Evolutionary conservation across 1,140 invertebrate species (phyloP), one percentile per base, ranked within the genome.

Genomic region (Drosophila punjabiensis): DNA sequence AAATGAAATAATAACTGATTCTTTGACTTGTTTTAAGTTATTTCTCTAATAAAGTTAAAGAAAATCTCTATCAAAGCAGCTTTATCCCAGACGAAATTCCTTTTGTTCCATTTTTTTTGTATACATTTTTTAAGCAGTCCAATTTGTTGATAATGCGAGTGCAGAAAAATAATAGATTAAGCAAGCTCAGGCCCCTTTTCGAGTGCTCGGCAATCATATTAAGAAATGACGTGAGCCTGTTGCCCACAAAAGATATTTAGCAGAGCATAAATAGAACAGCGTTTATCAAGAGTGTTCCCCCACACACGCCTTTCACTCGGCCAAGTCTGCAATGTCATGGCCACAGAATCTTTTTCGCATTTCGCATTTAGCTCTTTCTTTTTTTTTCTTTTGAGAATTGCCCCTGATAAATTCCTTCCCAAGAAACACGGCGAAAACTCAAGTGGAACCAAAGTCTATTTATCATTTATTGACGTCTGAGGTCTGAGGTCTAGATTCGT

Each of bases 211-310:
- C 84, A 63, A 67, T 74, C 67, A 77, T 84, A 81, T 87, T 84
- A 76, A 80, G 83, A 77, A 78, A 87, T 89, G 85, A 87, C 85
- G 84, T 87, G 67, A 62, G 41, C n/a, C 52, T 41, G 52, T 33
- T 53, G 39, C 53, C 55, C 28, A 55, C 30, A 45, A 28, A 47
- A 76, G 75, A 77, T 50, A 76, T 74, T 74, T n/a, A n/a, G 37
- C 53, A 37, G 52, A 39, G 32, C 50, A 66, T 73, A 65, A 80
- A 63, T 64, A 76, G 66, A 70, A 65, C 52, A 53, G 53, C 59
- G 41, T 48, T 79, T 50, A 65, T 73, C 56, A 58, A 67, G 64
- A 66, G 59, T n/a, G n/a, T 33, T 30, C 33, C 35, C 35, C 8
- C 20, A 20, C 66, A 59, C 28, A 16, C 41, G 69, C 65, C 69